A percentile compares a stretch with the other conserved stretches of the same genome.
Evolutionary conservation across 2,797 vertebrate genomes (phyloP).

Genomic region (Lemur catta): DNA sequence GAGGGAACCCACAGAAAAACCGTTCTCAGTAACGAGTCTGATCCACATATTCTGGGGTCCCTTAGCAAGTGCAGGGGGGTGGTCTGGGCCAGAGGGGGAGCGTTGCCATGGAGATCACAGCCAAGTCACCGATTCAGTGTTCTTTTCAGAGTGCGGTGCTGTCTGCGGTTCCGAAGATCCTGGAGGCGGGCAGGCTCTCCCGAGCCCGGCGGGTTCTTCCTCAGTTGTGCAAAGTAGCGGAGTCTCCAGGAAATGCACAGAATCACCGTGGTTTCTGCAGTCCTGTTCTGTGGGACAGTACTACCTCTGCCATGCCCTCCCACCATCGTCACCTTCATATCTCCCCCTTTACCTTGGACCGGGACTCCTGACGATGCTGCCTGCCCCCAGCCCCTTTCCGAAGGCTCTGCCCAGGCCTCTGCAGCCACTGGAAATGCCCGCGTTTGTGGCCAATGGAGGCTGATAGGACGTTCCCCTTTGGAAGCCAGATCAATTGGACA

Average conservation of each 20-base stretch:
- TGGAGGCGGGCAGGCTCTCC: neutral
- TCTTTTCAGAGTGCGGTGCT: neutral
- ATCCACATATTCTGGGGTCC: neutral
- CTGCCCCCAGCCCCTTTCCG: conserved; percentile 35
- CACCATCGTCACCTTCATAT: neutral
- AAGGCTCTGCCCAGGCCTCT: conserved; percentile 27
- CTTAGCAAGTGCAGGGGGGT: accelerated
- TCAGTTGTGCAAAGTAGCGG: neutral
- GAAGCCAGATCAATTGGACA: conserved; percentile 49
- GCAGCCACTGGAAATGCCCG: conserved; percentile 29
- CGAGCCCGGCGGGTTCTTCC: too few relatives aligned
- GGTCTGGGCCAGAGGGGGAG: too few relatives aligned
- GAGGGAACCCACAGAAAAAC: neutral
- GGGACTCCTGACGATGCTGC: conserved; percentile 2
- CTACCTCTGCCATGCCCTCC: neutral
- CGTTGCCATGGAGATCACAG: neutral
- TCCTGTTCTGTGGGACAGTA: neutral
- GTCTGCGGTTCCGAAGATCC: neutral
- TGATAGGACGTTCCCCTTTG: neutral
- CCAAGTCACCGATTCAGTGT: neutral
- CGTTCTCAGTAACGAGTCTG: neutral
- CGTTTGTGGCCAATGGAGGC: conserved; percentile 31
- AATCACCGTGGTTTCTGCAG: accelerated
- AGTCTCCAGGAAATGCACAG: neutral
- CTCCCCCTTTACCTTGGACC: conserved; percentile 25